Evolutionary conservation across 2,113 vertebrate genomes (phyloP).

Genomic region (Calyptommatus sinebrachiatus): DNA sequence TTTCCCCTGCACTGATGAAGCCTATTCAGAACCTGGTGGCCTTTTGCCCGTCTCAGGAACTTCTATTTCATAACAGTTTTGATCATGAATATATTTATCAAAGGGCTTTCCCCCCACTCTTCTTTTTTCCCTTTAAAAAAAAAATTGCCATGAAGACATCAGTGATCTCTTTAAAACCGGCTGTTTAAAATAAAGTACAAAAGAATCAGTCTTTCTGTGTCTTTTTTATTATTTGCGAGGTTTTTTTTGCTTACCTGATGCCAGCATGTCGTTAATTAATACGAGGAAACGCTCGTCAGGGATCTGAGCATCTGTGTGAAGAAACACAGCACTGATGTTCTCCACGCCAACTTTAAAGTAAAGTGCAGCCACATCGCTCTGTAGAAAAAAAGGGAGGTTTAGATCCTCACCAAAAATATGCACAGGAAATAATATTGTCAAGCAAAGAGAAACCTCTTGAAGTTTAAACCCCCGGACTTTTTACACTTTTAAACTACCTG

Average conservation of each 20-base stretch:
- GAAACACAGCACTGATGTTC: conserved; percentile 72
- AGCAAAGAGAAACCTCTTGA: not conserved
- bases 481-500: not conserved
- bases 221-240: conserved; percentile 23
- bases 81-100: conserved; percentile 83
- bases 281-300: conserved; percentile 73
- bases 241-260: conserved; percentile 64
- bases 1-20: conserved; percentile 95
- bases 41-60: conserved; percentile 79
- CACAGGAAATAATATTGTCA: not conserved
- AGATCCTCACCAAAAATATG: conserved; percentile 51
- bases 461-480: not conserved
- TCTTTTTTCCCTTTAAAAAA: conserved; percentile 24
- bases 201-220: conserved; percentile 31
- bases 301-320: conserved; percentile 73
- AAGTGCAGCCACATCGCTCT: conserved; percentile 77
- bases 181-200: conserved; percentile 50
- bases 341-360: conserved; percentile 79
- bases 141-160: conserved; percentile 48
- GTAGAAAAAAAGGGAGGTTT: conserved; percentile 31
- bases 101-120: conserved; percentile 75
- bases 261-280: conserved; percentile 74
- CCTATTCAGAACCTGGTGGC: conserved; percentile 89
- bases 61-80: conserved; percentile 75
- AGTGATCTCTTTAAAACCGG: conserved; percentile 53